phyloP scores from a whole-genome alignment of 2,888 invertebrate genomes.

The Eupithecia subfuscata region DNA sequence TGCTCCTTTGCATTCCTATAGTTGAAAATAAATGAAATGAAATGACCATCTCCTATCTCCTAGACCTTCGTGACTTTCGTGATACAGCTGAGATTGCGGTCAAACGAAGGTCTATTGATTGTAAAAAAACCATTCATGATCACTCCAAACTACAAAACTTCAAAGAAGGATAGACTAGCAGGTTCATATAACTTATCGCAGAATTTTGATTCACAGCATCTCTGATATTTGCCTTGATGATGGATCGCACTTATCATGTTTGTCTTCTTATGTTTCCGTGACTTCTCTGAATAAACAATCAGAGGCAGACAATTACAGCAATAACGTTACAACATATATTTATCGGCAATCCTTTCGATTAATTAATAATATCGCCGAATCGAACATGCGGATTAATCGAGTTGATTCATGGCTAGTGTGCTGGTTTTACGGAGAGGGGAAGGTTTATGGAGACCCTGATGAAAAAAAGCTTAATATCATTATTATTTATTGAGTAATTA shows the following conservation, averaged over 20 bases:
- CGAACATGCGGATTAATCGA: slow-evolving; percentile 44
- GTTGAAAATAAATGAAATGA: too few relatives aligned
- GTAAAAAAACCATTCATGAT: too few relatives aligned
- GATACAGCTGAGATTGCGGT: too few relatives aligned
- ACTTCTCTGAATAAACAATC: slow-evolving; percentile 32
- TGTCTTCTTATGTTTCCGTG: slow-evolving; percentile 14
- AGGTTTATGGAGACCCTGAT: background rate
- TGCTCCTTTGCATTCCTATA: too few relatives aligned
- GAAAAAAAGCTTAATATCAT: background rate
- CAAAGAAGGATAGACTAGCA: background rate
- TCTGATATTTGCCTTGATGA: background rate
- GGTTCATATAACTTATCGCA: background rate
- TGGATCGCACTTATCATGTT: background rate
- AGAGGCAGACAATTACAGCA: slow-evolving; percentile 36
- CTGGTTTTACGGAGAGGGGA: slow-evolving; percentile 20
- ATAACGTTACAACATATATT: slow-evolving; percentile 42
- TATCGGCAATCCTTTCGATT: slow-evolving; percentile 43
- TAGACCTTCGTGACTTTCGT: too few relatives aligned
- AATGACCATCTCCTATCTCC: too few relatives aligned
- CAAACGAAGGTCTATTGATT: too few relatives aligned
- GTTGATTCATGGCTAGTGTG: slow-evolving; percentile 34
- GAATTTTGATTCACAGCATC: background rate
- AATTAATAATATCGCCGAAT: slow-evolving; percentile 48
- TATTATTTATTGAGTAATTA: background rate
- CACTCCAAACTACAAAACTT: too few relatives aligned